Percentiles rank a stretch among this genome's conserved stretches.
phyloP scores from a whole-genome alignment of 2,113 vertebrate genomes.

The Balaenoptera acutorostrata region DNA sequence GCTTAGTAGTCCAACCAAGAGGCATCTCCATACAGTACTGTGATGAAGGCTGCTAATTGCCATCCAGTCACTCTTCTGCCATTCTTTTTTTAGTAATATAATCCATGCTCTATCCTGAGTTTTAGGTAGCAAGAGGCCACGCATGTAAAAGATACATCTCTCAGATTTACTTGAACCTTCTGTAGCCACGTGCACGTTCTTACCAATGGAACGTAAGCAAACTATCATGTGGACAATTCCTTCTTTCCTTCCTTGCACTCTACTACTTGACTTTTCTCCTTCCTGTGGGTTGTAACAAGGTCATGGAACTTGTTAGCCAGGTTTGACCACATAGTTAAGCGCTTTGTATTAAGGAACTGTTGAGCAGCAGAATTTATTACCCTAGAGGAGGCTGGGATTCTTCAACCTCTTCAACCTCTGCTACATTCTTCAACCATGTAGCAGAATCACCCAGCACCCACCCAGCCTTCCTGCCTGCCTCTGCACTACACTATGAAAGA shows the following conservation, averaged over 20 bases:
- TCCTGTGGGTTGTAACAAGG: not conserved
- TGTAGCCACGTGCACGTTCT: not conserved
- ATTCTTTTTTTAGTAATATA: not conserved
- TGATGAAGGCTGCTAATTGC: not conserved
- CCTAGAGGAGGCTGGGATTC: not conserved
- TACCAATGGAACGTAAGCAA: not conserved
- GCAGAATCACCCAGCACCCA: not conserved
- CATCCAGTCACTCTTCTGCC: too few relatives aligned
- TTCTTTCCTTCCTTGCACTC: not conserved
- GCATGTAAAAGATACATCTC: not conserved
- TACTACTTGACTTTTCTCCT: not conserved
- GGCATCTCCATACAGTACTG: not conserved
- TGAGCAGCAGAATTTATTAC: not conserved
- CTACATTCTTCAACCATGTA: too few relatives aligned
- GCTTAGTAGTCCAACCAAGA: rapidly evolving
- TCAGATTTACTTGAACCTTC: not conserved
- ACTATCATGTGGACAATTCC: rapidly evolving
- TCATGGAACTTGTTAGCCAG: not conserved
- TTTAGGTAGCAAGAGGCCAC: not conserved
- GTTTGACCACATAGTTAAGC: not conserved
- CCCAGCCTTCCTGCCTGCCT: not conserved
- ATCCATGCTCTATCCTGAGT: too few relatives aligned
- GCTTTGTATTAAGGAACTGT: not conserved
- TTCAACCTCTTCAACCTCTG: not conserved
- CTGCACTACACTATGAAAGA: not conserved